Evolutionary conservation across 1,140 invertebrate genomes (phyloP), one percentile per base, ranked within the genome.

Genomic region (Drosophila nigromelanica): DNA sequence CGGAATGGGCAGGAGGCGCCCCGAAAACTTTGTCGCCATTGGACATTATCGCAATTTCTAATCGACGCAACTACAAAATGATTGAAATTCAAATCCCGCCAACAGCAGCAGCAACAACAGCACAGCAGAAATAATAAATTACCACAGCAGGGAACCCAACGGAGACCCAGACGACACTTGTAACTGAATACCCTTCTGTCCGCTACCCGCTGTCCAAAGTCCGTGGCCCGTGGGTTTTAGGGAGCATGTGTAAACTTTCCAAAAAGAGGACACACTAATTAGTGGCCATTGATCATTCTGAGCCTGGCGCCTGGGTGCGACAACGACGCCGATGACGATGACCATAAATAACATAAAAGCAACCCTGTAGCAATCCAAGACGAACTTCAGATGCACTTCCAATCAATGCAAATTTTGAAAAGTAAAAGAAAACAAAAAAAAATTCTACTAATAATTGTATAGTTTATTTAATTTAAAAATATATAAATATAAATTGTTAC

Each of bases 1-100:
- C 35, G 33, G 33, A 37, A 14, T 45, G 60, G 15, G 5, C 18
- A 15, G 47, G 11, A 55, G 54, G 70, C 74, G 83, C 75, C 78
- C 63, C 52, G 52, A 55, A 79, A 79, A 83, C 73, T 78, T 89
- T 87, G 83, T 89, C 83, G 83, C 83, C 82, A 79, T 79, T 68
- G 79, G 83, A 79, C 83, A 83, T 83, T 89, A 87, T 87, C 83
- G 79, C 79, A 73, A 83, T 82, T 89, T 87, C 83, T 89, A 89
- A 87, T 87, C 83, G 79, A 85, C 64, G 76, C 67, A 78, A 51
- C 73, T 58, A 80, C 76, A 76, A 77, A 74, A 79, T 89, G 83
- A 87, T 87, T 87, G 83, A 89, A 87, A 87, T 83, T 89, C 76
- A 83, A 82, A 75, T 55, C 70, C 67, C 61, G 47, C 67, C 64